A percentile compares a stretch with the other conserved stretches of the same genome.
Evolutionary conservation across 2,797 vertebrate species (phyloP).

Genomic region (Myotis vivesi): DNA sequence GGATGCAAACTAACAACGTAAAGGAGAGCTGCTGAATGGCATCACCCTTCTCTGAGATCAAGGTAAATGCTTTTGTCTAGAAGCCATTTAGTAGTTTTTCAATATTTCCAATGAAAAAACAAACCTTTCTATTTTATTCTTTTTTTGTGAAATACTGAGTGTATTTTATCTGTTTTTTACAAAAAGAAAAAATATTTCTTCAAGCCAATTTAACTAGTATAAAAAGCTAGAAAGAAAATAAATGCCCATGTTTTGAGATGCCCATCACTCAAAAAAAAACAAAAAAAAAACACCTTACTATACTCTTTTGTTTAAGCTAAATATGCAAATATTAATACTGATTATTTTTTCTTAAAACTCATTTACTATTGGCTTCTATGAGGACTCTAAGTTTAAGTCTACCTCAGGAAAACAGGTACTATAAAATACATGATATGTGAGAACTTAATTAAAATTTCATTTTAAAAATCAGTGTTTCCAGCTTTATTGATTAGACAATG

Average conservation of each 20-base stretch:
- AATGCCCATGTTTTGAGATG: background rate
- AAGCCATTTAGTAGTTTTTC: background rate
- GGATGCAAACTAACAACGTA: background rate
- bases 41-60: background rate
- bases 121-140: background rate
- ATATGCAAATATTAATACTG: background rate
- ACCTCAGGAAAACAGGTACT: background rate
- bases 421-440: background rate
- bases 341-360: background rate
- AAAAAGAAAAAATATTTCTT: background rate
- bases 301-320: background rate
- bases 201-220: background rate
- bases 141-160: background rate
- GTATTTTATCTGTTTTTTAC: conserved; percentile 11
- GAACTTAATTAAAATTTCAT: background rate
- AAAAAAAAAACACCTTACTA: background rate
- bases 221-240: background rate
- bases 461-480: background rate
- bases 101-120: conserved; percentile 21
- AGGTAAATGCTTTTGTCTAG: background rate
- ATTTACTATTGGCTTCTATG: background rate
- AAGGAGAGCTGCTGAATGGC: background rate
- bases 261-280: background rate
- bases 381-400: background rate
- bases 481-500: background rate